Evolutionary conservation across 2,113 vertebrate species (phyloP).

Genomic region (Misgurnus mizolepis): DNA sequence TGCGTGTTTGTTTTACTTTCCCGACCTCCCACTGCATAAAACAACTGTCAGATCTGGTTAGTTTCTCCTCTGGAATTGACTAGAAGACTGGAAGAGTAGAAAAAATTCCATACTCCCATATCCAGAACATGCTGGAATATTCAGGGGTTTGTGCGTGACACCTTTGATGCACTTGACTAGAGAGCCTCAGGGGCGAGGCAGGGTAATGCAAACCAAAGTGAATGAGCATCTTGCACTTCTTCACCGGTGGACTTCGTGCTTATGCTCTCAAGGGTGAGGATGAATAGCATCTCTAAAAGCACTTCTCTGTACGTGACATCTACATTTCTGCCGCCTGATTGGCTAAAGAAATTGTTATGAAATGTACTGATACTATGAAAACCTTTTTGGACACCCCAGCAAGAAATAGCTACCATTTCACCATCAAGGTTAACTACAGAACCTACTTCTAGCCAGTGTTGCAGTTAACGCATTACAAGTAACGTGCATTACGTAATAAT

Average conservation of each 20-base stretch:
- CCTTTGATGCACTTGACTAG: constrained; percentile 41
- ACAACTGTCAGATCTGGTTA: constrained; percentile 6
- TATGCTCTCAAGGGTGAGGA: background rate
- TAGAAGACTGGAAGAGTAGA: constrained; percentile 23
- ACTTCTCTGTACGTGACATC: too few species aligned
- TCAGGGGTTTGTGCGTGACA: constrained; percentile 21
- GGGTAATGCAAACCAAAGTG: constrained; percentile 33
- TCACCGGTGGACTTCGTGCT: background rate
- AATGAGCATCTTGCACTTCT: constrained; percentile 39
- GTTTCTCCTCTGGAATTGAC: constrained; percentile 1
- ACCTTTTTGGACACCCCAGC: too few species aligned
- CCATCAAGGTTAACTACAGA: too few species aligned
- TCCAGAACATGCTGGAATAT: constrained; percentile 25
- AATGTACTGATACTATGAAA: too few species aligned
- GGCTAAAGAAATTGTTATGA: background rate
- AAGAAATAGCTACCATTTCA: too few species aligned
- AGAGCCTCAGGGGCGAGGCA: constrained; percentile 36
- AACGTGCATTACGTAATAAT: too few species aligned
- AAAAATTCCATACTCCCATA: constrained; percentile 13
- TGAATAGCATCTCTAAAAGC: background rate
- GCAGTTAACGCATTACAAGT: too few species aligned
- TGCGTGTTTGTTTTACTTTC: constrained; percentile 32
- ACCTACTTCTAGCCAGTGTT: too few species aligned
- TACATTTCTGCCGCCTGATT: too few species aligned
- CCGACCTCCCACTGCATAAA: constrained; percentile 16